These are phyloP conservation scores for Andrena marginata DNA, from an alignment of 2,888 invertebrate species.

Conservation along the genomic window DNA sequence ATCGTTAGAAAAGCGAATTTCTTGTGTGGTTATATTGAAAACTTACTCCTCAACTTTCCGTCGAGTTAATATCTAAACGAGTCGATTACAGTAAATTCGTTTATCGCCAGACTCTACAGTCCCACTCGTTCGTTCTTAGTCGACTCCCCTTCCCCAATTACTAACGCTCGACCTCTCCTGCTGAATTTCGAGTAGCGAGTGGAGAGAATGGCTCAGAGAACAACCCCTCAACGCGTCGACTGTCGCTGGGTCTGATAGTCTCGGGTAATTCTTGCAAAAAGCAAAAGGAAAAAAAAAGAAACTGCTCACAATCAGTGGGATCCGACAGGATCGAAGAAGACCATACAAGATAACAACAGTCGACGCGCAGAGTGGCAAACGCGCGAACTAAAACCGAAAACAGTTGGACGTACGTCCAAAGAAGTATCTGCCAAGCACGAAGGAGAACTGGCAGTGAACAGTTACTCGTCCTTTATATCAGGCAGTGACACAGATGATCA, in stretches of 20 bases:
- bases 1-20: conserved; percentile 65
- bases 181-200: conserved; percentile 60
- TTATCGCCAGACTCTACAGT: conserved; percentile 80
- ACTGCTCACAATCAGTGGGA: background rate
- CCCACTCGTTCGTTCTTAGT: conserved; percentile 75
- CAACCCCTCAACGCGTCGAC: conserved; percentile 22
- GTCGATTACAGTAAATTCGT: conserved; percentile 19
- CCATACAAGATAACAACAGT: background rate
- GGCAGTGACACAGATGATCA: background rate
- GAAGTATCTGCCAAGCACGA: conserved; percentile 8
- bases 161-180: background rate
- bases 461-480: background rate
- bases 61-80: conserved; percentile 31
- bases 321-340: background rate
- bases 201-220: conserved; percentile 59
- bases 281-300: background rate
- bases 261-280: background rate
- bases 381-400: background rate
- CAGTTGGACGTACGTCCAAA: background rate
- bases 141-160: background rate
- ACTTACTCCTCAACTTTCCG: conserved; percentile 25
- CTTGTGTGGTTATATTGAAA: conserved; percentile 32
- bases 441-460: conserved; percentile 29
- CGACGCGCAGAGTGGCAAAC: conserved; percentile 15
- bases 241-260: background rate